phyloP scores from a whole-genome alignment of 2,888 invertebrate genomes.

The Stegana nigrithorax region DNA sequence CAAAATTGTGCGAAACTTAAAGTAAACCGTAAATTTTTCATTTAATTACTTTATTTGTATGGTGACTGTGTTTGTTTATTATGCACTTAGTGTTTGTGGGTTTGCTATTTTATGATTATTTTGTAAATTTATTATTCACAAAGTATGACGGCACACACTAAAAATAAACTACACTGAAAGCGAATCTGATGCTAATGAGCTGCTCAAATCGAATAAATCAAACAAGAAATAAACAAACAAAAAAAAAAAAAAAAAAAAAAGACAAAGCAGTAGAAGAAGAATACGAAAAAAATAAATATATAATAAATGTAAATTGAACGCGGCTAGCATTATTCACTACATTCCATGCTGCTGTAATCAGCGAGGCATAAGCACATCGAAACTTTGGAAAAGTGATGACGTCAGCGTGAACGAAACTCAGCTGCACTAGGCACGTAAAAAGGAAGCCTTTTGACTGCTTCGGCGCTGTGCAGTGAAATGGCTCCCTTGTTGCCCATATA shows the following conservation, averaged over 20 bases:
- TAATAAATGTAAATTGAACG: not conserved
- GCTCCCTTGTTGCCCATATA: no score
- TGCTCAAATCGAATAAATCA: not conserved
- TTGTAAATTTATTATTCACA: not conserved
- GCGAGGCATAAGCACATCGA: no score
- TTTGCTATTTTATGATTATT: not conserved
- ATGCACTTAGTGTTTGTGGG: no score
- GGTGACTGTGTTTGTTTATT: no score
- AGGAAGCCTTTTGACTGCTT: no score
- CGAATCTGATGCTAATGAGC: not conserved
- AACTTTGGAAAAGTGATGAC: no score
- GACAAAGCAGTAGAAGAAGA: not conserved
- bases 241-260: not conserved
- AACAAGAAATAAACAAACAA: not conserved
- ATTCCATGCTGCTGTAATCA: no score
- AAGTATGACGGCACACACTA: conserved; percentile 2
- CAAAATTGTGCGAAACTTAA: no score
- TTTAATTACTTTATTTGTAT: no score
- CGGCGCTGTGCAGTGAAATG: no score
- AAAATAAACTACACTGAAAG: not conserved
- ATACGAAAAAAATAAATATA: not conserved
- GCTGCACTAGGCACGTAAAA: no score
- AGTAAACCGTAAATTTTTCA: no score
- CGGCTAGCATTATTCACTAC: not conserved
- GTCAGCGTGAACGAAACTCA: not conserved